These are phyloP conservation scores for Trichomalopsis sarcophagae DNA, from an alignment of 1,140 invertebrate genomes.

Conservation along the genomic window DNA sequence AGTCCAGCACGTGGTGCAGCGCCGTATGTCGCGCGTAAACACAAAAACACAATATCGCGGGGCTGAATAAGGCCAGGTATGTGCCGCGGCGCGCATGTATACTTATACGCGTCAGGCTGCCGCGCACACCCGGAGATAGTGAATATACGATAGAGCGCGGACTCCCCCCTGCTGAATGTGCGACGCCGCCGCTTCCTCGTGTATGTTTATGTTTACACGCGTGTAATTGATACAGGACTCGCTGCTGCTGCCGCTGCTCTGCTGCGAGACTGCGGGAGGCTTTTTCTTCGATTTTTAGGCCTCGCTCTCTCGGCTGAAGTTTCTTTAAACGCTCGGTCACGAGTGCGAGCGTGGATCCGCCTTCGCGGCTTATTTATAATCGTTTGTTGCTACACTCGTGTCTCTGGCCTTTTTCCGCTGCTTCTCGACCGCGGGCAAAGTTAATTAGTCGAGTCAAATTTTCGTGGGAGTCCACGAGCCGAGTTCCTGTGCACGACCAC, in stretches of 20 bases:
- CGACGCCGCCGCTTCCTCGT: background rate
- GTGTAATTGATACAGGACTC: constrained; percentile 37
- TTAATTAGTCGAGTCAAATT: too few species aligned
- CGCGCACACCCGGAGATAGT: constrained; percentile 29
- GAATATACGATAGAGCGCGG: constrained; percentile 44
- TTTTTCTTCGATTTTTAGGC: constrained; percentile 11
- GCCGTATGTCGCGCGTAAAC: constrained; percentile 49
- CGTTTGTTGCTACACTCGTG: background rate
- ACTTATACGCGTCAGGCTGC: background rate
- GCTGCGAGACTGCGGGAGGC: background rate
- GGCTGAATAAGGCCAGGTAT: constrained; percentile 2
- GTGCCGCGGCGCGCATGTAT: constrained; percentile 19
- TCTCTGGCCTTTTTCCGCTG: too few species aligned
- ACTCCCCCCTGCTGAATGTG: too few species aligned
- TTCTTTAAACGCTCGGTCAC: background rate
- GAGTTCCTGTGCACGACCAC: too few species aligned
- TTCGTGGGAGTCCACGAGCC: too few species aligned
- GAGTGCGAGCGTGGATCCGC: background rate
- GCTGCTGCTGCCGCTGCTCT: background rate
- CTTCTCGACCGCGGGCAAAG: too few species aligned
- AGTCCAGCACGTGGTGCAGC: constrained; percentile 3
- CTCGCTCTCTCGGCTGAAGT: background rate
- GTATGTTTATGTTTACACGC: constrained; percentile 43
- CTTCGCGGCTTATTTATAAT: background rate
- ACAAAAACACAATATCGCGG: constrained; percentile 51